phyloP scores from a whole-genome alignment of 1,140 invertebrate genomes.

The Piezodorus guildinii region DNA sequence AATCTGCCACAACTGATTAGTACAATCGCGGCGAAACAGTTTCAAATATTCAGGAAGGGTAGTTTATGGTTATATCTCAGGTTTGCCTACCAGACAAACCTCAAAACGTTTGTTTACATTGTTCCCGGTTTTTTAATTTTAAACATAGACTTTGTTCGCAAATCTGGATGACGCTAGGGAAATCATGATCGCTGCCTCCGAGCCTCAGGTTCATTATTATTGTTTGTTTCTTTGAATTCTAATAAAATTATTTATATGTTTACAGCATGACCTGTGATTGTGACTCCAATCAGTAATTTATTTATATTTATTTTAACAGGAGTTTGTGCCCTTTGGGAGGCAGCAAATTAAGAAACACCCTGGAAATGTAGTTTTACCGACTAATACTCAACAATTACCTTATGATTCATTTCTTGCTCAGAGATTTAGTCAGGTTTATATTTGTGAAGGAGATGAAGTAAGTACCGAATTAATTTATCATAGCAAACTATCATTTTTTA shows the following conservation, averaged over 20 bases:
- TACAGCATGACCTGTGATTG: neutral
- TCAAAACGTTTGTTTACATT: no score
- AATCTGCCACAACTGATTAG: no score
- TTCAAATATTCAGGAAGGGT: no score
- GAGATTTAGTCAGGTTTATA: slow-evolving; percentile 59
- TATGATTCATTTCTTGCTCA: slow-evolving; percentile 50
- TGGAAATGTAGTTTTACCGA: slow-evolving; percentile 39
- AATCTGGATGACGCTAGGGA: slow-evolving; percentile 37
- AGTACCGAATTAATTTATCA: slow-evolving; percentile 26
- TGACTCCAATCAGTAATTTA: neutral
- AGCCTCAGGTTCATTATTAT: slow-evolving; percentile 51
- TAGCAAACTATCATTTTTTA: neutral
- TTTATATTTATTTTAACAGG: slow-evolving; percentile 40
- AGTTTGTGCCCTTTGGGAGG: slow-evolving; percentile 80
- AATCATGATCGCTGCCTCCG: slow-evolving; percentile 66
- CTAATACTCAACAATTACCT: slow-evolving; percentile 35
- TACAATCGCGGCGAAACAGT: no score
- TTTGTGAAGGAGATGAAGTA: slow-evolving; percentile 45
- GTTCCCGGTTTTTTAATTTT: neutral
- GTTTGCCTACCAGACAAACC: no score
- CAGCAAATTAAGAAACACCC: slow-evolving; percentile 68
- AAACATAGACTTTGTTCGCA: slow-evolving; percentile 22
- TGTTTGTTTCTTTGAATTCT: neutral
- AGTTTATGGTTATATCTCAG: no score
- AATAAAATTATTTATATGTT: neutral